These are phyloP conservation scores for Pandemis cinnamomeana DNA, from an alignment of 2,888 invertebrate species.

Conservation along the genomic window DNA sequence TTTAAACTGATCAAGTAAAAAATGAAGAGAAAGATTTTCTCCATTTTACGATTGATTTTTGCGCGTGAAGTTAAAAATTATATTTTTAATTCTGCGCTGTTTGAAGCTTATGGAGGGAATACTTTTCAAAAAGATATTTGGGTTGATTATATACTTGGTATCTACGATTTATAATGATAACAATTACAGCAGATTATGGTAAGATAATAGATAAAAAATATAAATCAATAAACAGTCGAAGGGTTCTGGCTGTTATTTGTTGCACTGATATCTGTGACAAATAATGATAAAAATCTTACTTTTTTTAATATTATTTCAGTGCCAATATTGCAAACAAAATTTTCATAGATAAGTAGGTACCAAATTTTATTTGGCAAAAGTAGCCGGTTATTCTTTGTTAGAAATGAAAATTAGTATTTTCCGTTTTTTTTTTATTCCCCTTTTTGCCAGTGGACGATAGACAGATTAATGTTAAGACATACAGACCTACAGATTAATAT, in stretches of 20 bases:
- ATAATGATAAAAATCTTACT: too few species aligned
- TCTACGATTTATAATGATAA: not conserved
- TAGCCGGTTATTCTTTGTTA: too few species aligned
- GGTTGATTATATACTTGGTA: not conserved
- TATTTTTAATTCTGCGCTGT: not conserved
- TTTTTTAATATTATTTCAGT: too few species aligned
- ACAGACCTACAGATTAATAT: too few species aligned
- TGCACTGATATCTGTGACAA: too few species aligned
- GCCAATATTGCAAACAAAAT: too few species aligned
- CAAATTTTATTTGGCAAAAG: too few species aligned
- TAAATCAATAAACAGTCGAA: not conserved
- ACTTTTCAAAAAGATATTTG: not conserved
- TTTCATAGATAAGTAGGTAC: too few species aligned
- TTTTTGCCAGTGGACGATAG: too few species aligned
- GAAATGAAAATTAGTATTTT: too few species aligned
- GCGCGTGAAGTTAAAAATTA: not conserved
- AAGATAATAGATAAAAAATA: not conserved
- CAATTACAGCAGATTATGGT: not conserved
- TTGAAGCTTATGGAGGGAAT: not conserved
- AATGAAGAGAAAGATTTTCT: slow-evolving; percentile 9
- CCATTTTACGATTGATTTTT: slow-evolving; percentile 6
- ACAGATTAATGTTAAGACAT: too few species aligned
- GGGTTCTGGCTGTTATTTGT: not conserved
- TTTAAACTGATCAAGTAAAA: slow-evolving; percentile 1
- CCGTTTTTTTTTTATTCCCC: too few species aligned